Evolutionary conservation across 2,113 vertebrate genomes (phyloP), one percentile per base, ranked within the genome.

Genomic region (Ceyx cyanopectus): DNA sequence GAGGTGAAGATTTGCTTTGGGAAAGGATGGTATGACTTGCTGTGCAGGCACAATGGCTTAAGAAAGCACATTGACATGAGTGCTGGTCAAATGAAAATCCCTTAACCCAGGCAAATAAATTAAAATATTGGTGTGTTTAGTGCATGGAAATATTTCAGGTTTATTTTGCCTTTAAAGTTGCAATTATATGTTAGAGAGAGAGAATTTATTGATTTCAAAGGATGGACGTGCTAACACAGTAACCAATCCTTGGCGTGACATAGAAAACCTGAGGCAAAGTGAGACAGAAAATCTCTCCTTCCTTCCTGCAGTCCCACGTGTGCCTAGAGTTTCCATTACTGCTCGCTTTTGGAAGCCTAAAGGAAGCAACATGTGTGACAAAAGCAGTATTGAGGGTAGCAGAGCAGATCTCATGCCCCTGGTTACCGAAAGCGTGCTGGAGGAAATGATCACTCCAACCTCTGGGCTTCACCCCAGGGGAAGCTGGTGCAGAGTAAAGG

Each of bases 1-100:
- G 65, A 94, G 78, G 53, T 91, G 87, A 56, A 83, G 65, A 61
- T 77, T 92, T 91, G 76, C 82, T 92, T 83, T 73, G 53, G 48
- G n/a, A 69, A 85, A 72, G 37, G 87, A 75, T 1, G 13, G 15
- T 68, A 76, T 12, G 41, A 75, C 41, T 74, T 32, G 23, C 75
- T 40, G n/a, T 67, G 84, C 43, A 62, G 60, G 26, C 29, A 80
- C 63, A 75, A 75, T 57, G 68, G 34, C 34, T 81, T 74, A 65
- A 83, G 54, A 68, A 75, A 81, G 51, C 46, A 79, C 34, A 30
- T 1, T 37, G 54, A 51, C n/a, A 8, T 3, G n/a, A 76, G 27
- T 12, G 18, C 37, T 60, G 23, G 9, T 48, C 51, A 69, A 79
- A 77, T 34, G 16, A 87, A 91, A 93, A 89, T 23, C 58, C 50